Evolutionary conservation across 2,797 vertebrate species (phyloP).

Genomic region (Heterohyrax brucei): DNA sequence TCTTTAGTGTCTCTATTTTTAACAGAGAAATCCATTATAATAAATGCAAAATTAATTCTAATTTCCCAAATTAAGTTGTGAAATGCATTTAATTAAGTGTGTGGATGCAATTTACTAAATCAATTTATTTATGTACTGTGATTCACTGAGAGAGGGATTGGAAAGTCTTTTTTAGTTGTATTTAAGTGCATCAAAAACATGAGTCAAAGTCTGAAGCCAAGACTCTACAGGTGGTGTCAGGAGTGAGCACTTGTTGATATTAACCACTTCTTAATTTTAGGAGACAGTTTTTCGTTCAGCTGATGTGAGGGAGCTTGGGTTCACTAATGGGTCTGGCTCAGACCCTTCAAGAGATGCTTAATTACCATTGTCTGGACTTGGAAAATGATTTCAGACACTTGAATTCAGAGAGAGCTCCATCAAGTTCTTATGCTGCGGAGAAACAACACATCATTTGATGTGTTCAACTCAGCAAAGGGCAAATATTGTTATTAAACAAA

Average conservation of each 20-base stretch:
- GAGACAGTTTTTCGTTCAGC: constrained; percentile 59
- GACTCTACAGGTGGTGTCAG: constrained; percentile 54
- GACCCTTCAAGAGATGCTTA: constrained; percentile 63
- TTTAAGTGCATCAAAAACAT: not conserved
- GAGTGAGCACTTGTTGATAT: constrained; percentile 41
- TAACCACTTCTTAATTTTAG: constrained; percentile 62
- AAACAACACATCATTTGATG: constrained; percentile 60
- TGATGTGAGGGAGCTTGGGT: constrained; percentile 1
- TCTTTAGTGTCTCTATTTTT: constrained; percentile 52
- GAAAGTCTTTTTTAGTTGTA: constrained; percentile 60
- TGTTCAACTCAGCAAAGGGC: constrained; percentile 53
- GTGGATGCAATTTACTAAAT: constrained; percentile 43
- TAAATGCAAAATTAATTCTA: constrained; percentile 75
- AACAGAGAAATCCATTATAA: constrained; percentile 17
- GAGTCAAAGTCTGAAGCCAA: not conserved
- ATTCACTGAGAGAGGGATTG: not conserved
- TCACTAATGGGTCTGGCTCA: constrained; percentile 66
- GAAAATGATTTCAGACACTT: not conserved
- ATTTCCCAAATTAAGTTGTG: constrained; percentile 63
- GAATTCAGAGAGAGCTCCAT: constrained; percentile 26
- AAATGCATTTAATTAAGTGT: constrained; percentile 69
- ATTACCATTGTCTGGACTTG: constrained; percentile 28
- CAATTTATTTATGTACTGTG: constrained; percentile 51
- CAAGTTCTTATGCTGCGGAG: not conserved
- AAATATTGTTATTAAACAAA: constrained; percentile 25